Base-by-base conservation (phyloP, 2,113 vertebrate genomes). In the Pleuronectes platessa region DNA sequence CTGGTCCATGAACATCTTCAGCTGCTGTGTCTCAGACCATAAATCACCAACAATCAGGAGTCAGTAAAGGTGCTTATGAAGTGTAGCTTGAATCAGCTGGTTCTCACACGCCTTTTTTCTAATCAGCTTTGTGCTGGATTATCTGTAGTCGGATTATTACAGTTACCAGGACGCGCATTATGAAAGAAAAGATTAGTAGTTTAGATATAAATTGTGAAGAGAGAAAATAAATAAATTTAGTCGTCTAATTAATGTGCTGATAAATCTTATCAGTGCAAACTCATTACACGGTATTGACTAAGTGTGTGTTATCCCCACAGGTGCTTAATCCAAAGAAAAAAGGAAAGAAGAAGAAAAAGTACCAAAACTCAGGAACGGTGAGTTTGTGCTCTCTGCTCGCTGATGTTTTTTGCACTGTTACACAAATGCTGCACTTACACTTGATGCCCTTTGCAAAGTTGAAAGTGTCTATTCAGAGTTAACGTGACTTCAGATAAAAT, bases 311-410 rank as follows among this genome's bases (percentile, higher is more conserved):
- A 71, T 71, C 27, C 84, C n/a, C 64, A 60, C 88, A 99, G 98
- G 98, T 99, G 85, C 93, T 99, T 87, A 99, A 99, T 93, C 96
- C 96, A 78, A 99, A 98, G 94, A 99, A 99, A 93, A 98, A 97
- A 76, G 90, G 86, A 82, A 97, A 95, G 87, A 98, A 97, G 94
- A 99, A 99, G 95, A 99, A 99, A 92, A 99, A 98, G 78, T 99
- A 99, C 61, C 89, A 92, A 60, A 99, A 99, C 95, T 99, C 98
- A 81, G 98, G 98, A 94, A 99, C 97, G 81, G 98, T 99, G 94
- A 96, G 97, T 96, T 10, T 23, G 17, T 14, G n/a, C 35, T 59
- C 17, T 18, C 55, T 20, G 14, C 26, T 24, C 27, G 5, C 1
- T 74, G 69, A 45, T 77, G 45, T 37, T 51, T 51, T 66, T 60